Conservation (phyloP, 2,888 invertebrate species). For the Hyalella azteca region DNA sequence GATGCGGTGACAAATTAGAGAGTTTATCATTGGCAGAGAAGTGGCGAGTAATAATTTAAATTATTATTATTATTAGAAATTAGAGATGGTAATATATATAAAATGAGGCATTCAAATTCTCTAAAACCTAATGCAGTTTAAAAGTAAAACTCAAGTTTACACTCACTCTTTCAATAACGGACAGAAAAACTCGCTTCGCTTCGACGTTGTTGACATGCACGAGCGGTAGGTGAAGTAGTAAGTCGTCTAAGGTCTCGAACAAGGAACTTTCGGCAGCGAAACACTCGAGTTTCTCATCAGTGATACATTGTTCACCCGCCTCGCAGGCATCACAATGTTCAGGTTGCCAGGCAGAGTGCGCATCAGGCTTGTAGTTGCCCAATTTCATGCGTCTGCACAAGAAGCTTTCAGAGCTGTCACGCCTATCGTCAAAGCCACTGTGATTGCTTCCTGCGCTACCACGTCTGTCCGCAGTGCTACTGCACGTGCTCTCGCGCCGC, state of each 20-base stretch:
- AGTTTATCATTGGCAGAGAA: no score
- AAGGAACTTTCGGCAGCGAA: conserved; percentile 2
- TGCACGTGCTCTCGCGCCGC: conserved; percentile 22
- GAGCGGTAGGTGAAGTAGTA: conserved; percentile 55
- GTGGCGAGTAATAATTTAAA: no score
- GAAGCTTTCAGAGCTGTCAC: conserved; percentile 9
- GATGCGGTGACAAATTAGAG: no score
- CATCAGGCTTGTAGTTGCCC: conserved; percentile 9
- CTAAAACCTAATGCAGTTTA: no score
- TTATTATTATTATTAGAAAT: no score
- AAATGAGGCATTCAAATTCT: no score
- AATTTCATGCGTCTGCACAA: not conserved
- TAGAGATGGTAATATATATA: no score
- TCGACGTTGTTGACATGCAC: conserved; percentile 70
- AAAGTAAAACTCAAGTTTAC: no score
- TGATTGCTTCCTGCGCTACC: not conserved
- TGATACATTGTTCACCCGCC: not conserved
- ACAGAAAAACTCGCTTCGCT: conserved; percentile 75
- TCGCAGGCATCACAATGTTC: conserved; percentile 10
- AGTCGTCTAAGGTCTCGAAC: conserved; percentile 45
- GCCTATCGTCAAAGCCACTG: conserved; percentile 8
- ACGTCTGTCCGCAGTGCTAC: conserved; percentile 2
- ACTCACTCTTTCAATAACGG: conserved; percentile 68
- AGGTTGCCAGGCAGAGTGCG: not conserved
- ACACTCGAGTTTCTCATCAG: conserved; percentile 1